Evolutionary conservation across 2,797 vertebrate species (phyloP), one percentile per base, ranked within the genome.

Genomic region (Thunnus albacares): DNA sequence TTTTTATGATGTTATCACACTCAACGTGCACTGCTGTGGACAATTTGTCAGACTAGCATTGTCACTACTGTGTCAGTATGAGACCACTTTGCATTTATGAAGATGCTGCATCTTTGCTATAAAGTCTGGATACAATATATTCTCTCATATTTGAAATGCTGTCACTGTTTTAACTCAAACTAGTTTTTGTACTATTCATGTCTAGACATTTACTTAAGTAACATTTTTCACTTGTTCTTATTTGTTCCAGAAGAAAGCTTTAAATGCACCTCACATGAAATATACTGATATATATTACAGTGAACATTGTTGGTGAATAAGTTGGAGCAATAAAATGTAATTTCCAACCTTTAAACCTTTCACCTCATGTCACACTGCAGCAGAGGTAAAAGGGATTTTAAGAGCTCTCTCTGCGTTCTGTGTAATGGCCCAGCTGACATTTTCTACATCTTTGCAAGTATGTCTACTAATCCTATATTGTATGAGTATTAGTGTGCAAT

Each of bases 1-100:
- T 71, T 67, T 41, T 11, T 63, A 87, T 88, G 66, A 67, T 59
- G 74, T 83, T 85, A 83, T 87, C 76, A 89, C 79, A 70, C 55
- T 85, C 71, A 33, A 6, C 35, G 70, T 67, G 73, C 43, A 76
- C 58, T 66, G 82, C 66, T 68, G 73, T 81, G 81, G 79, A 90
- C 68, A 79, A 73, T 85, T 71, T 79, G 77, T 75, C 80, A 82
- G 73, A 56, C 58, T 45, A 41, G 35, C 14, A 33, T 75, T 73
- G 59, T 84, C 58, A 73, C 8, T 7, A 3, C 3, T 55, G 15
- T 59, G 72, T 74, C 66, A 67, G 26, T 33, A 45, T 62, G 58
- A 60, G 53, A 55, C 30, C 1, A 6, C 45, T 71, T 28, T 57
- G 4, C 47, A 24, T 51, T 35, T 3, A 5, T 61, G 15, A 70